Base-by-base conservation (phyloP, 2,888 invertebrate species). In the Zhuqinia jingwanae region DNA sequence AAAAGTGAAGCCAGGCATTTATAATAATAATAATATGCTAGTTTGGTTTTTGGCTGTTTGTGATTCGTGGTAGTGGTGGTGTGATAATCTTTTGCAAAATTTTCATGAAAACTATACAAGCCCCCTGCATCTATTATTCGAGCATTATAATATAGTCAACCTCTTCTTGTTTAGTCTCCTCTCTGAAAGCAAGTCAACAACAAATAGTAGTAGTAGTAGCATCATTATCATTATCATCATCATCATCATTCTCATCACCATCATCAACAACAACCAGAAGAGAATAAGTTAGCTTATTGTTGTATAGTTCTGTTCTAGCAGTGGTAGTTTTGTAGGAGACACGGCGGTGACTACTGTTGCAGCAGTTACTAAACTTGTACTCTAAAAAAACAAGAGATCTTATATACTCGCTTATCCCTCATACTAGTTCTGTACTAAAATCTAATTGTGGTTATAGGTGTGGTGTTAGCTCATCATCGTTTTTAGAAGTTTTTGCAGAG, bases 381-480 rank as follows among this genome's bases (percentile, higher is more conserved):
- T 65, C 45, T 53, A 2, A 65, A 36, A 36, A 17, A n/a, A n/a
- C n/a, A n/a, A n/a, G n/a, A n/a, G n/a, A n/a, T n/a, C n/a, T n/a
- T n/a, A n/a, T n/a, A n/a, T n/a, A n/a, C n/a, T 42, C 13, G 50
- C 70, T 70, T 70, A 70, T 70, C 70, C 70, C 8, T 25, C 22
- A 5, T 70, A 13, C 25, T 65, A 50, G 78, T 63, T 47, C n/a
- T 45, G n/a, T n/a, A n/a, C n/a, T n/a, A n/a, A 27, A 27, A 60
- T n/a, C 8, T 63, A 47, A 27, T 79, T 30, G 68, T 80, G 63
- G 80, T 56, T n/a, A n/a, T n/a, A 1, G 47, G 15, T n/a, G 68
- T 53, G 65, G 36, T 60, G 80, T 85, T 80, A 86, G 80, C 79
- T 86, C 85, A 86, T 86, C 85, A 80, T 85, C 79, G 30, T 50